Base-by-base conservation (phyloP, 2,888 invertebrate species). In the Elmis aenea region DNA sequence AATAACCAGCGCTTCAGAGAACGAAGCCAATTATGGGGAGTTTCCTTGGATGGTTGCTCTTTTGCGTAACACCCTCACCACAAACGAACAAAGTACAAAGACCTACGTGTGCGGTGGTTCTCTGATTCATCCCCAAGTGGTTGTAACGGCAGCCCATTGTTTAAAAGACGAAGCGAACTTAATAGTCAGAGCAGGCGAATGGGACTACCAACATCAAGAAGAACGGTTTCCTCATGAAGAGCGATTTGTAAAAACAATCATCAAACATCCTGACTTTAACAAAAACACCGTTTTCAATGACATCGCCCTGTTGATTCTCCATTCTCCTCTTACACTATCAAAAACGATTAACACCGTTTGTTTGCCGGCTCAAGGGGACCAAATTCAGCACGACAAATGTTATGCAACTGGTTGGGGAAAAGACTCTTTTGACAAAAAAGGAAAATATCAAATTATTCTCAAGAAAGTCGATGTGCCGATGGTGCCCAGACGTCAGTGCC, bases 31-130 rank as follows among this genome's bases (percentile, higher is more conserved):
- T 37, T 86, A 83, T 51, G 87, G 82, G 0, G 88, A 89, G 68
- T 88, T 85, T 55, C 88, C 88, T 1, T 89, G 88, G 88, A 87
- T 87, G 65, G 75, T 83, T 0, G 88, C 85, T 0, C 59, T 89
- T n/a, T 56, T 86, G 48, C 72, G 73, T 28, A 50, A 31, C 28
- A 38, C 54, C 39, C 60, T 64, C n/a, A 55, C 61, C 6, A 64
- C 64, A 22, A 66, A 64, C 1, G 49, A 65, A 26, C n/a, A n/a
- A n/a, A n/a, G n/a, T n/a, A n/a, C n/a, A n/a, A n/a, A n/a, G n/a
- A n/a, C n/a, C n/a, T n/a, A n/a, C n/a, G n/a, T n/a, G n/a, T n/a
- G n/a, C n/a, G n/a, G n/a, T n/a, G n/a, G n/a, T n/a, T n/a, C n/a
- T n/a, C n/a, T n/a, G n/a, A n/a, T n/a, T n/a, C n/a, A n/a, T n/a